Base-by-base conservation (phyloP, 2,113 vertebrate genomes). In the Blennius ocellaris region DNA sequence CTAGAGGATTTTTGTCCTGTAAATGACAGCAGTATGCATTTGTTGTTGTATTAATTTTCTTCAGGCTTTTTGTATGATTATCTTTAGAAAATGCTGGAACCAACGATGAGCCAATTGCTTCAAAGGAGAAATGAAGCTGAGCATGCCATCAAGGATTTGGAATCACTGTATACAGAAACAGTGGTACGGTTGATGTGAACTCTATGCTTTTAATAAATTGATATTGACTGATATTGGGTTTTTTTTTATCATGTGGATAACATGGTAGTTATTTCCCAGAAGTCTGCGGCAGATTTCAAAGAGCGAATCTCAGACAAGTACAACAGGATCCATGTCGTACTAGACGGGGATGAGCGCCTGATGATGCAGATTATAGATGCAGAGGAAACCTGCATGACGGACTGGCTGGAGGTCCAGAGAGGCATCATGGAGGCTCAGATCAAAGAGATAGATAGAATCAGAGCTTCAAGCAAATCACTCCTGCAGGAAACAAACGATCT, bases 321-420 rank as follows among this genome's bases (percentile, higher is more conserved):
- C 88, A 88, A 76, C 59, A 80, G 91, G 57, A 90, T 93, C 53
- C 92, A 87, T 5, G 73, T 81, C 0, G 85, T 90, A 37, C 73
- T 94, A 73, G 90, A 93, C 8, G 87, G 90, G 0, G 91, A 94
- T 12, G 89, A 94, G 74, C 88, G 90, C 11, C 85, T 94, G 36
- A 93, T 94, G 92, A 90, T 92, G 87, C 90, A 87, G 65, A 87
- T 93, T 7, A 82, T 94, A 63, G 91, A 93, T 12, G 87, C 90
- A 63, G 93, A 94, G 69, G 92, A 92, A 74, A 50, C 73, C 1
- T 84, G 74, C 65, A 82, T 74, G 79, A 91, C 76, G 6, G 88
- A 91, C 73, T 91, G 90, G 89, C 78, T 93, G 65, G 84, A 89
- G 41, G 68, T 81, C 44, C 87, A 89, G 70, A 87, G 83, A 62